These are phyloP conservation scores for Dorcus parallelipipedus DNA, from an alignment of 2,888 invertebrate species.

Conservation along the genomic window DNA sequence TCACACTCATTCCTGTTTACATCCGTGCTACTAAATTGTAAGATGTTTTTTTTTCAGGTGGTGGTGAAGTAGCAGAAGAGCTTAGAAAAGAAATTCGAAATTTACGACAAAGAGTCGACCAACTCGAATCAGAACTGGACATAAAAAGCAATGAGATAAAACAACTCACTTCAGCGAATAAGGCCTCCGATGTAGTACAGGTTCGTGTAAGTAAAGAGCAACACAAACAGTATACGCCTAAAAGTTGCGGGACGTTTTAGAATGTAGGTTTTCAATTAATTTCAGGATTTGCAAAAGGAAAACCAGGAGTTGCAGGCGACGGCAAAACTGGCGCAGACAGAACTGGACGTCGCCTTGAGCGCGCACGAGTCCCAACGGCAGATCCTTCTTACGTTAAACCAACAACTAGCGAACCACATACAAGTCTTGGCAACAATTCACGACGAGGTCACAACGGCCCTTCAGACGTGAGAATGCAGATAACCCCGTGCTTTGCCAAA, in stretches of 20 bases:
- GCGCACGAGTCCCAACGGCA: conserved; percentile 80
- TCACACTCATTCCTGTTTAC: background rate
- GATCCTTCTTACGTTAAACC: conserved; percentile 76
- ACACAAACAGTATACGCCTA: too few species aligned
- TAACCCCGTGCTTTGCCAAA: conserved; percentile 10
- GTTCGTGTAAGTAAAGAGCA: conserved; percentile 13
- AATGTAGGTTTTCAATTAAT: conserved; percentile 1
- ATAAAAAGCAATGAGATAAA: conserved; percentile 81
- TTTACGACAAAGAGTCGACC: conserved; percentile 76
- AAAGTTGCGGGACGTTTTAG: too few species aligned
- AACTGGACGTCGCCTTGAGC: conserved; percentile 73
- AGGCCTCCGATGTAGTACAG: conserved; percentile 35
- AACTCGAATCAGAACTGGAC: conserved; percentile 76
- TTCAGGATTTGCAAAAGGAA: conserved; percentile 59
- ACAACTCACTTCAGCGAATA: conserved; percentile 51
- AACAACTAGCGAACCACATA: conserved; percentile 76
- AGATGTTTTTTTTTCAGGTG: conserved; percentile 38
- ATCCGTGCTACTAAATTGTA: too few species aligned
- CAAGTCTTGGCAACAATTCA: conserved; percentile 79
- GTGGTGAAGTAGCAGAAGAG: conserved; percentile 72
- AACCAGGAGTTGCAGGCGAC: conserved; percentile 64
- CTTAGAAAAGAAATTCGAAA: conserved; percentile 70
- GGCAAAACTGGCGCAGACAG: conserved; percentile 72
- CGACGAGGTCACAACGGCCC: conserved; percentile 76
- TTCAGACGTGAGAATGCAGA: conserved; percentile 59